Evolutionary conservation across 2,888 invertebrate genomes (phyloP), one percentile per base, ranked within the genome.

Genomic region (Zaprionus obscuricornis): DNA sequence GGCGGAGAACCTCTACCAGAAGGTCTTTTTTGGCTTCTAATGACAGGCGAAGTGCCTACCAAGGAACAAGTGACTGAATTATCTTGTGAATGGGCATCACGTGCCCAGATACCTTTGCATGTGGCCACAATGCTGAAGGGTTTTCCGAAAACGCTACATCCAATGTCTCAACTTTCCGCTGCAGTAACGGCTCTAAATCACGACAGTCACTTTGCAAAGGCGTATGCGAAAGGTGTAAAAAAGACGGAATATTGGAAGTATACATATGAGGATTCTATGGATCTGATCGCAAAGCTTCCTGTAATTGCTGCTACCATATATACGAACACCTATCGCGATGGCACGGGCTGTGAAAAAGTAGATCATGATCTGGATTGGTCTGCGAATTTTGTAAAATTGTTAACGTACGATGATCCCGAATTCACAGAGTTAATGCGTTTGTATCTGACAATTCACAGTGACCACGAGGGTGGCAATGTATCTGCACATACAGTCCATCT

Each of bases 381-480:
- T 92, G 93, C 55, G 92, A 78, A 87, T 66, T 96, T 95, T 88
- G 92, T 93, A 31, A 95, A 95, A 85, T 92, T 96, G 49, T 7
- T 79, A 20, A 74, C 74, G 5, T 57, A 26, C 1, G 10, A 43
- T 11, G 52, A 70, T 7, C 20, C 56, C 4, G 18, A 34, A 2
- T 79, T 85, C 11, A 92, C 95, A 92, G 85, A 83, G 5, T 37
- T 83, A 8, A 68, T 84, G 33, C 91, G 96, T 50, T 91, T 96
- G 20, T 96, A 96, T 87, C 91, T 96, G 20, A 94, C 95, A 24
- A 94, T 96, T 74, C 95, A 96, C 91, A 83, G 86, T 33, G 96
- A 96, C 88, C 96, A 96, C 88, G 96, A 96, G 89, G 95, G 95
- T 72, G 96, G 96, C 55, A 96, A 96, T 88, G 96, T 96, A 0